Percentiles rank a stretch among this genome's conserved stretches.
phyloP scores from a whole-genome alignment of 2,888 invertebrate genomes.

The Noctua janthina region DNA sequence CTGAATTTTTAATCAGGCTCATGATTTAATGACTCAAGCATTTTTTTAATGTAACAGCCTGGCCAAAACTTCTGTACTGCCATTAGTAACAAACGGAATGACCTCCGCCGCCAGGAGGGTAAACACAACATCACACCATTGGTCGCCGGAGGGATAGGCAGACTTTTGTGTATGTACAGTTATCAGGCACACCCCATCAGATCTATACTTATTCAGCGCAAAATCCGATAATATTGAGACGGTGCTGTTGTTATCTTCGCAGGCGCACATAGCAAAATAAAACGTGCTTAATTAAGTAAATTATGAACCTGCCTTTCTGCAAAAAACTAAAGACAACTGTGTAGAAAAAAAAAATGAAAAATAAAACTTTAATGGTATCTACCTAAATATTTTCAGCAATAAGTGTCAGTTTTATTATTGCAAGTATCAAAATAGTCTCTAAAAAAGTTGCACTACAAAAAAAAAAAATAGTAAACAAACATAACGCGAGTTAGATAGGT shows the following conservation, averaged over 20 bases:
- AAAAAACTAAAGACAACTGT: background rate
- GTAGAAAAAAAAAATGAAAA: background rate
- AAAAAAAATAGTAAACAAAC: background rate
- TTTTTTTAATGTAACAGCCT: background rate
- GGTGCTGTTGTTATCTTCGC: background rate
- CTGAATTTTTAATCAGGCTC: background rate
- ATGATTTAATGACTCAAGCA: background rate
- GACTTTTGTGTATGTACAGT: background rate
- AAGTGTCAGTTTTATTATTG: background rate
- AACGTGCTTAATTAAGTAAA: background rate
- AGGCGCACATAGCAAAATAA: background rate
- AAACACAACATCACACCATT: background rate
- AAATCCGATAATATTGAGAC: background rate
- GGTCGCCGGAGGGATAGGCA: background rate
- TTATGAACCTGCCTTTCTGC: background rate
- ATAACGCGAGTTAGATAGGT: background rate
- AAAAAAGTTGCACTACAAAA: conserved; percentile 1
- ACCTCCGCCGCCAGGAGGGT: background rate
- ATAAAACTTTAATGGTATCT: background rate
- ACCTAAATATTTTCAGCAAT: background rate
- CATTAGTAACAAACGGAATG: background rate
- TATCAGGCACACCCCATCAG: background rate
- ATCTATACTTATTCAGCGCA: background rate
- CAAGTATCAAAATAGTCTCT: background rate
- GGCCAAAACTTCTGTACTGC: background rate